Conservation (phyloP, 2,797 vertebrate genomes). For the Sebastes taczanowskii region DNA sequence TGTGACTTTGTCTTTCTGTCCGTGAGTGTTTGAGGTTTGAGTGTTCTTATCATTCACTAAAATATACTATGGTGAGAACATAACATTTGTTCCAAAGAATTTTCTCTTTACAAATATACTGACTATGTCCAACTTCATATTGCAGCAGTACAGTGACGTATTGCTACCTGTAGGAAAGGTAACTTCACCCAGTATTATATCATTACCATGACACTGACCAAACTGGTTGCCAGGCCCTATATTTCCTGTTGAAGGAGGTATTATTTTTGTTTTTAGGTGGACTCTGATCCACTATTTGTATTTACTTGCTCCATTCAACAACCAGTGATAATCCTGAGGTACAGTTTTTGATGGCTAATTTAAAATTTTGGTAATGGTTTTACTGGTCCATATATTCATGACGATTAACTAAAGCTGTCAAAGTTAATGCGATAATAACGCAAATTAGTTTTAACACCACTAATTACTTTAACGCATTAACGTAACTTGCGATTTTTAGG, state of each 20-base stretch:
- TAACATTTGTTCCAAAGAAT: neutral
- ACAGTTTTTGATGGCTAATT: neutral
- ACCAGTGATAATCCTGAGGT: neutral
- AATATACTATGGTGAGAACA: neutral
- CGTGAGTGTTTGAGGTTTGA: conserved; percentile 19
- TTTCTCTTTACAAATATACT: neutral
- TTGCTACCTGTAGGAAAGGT: neutral
- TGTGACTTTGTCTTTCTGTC: neutral
- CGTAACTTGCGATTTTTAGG: too few species aligned
- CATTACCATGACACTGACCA: neutral
- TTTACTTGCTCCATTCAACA: neutral
- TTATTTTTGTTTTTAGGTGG: neutral
- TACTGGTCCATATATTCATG: neutral
- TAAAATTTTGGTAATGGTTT: neutral
- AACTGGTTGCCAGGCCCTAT: neutral
- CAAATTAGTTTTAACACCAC: too few species aligned
- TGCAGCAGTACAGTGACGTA: neutral
- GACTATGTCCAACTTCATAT: neutral
- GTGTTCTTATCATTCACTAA: conserved; percentile 15
- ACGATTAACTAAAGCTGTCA: neutral
- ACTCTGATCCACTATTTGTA: neutral
- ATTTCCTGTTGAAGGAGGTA: neutral
- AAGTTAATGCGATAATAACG: too few species aligned
- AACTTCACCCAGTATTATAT: neutral
- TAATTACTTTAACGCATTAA: too few species aligned